Evolutionary conservation across 2,888 invertebrate species (phyloP), one percentile per base, ranked within the genome.

Genomic region (Caenorhabditis sp.): DNA sequence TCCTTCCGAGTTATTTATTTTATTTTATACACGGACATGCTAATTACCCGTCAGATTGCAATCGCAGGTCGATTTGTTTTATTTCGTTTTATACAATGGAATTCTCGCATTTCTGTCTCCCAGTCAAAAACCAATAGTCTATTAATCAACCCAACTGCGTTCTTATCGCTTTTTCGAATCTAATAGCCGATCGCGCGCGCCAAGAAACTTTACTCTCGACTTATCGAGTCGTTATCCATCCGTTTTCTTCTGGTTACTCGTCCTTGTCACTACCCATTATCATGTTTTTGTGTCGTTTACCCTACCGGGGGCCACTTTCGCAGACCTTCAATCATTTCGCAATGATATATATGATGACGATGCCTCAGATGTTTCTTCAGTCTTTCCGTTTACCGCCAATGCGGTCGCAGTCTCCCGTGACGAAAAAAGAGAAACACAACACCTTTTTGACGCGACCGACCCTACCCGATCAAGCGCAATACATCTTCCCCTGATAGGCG

Each of bases 261-360:
- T 70, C 70, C 70, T 70, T 70, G 70, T 70, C 70, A 70, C 70
- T 59, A 59, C 46, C 35, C 53, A 70, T 70, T 70, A 70, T 70
- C 70, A 70, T 70, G 59, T 59, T 70, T 56, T 70, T 59, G 15
- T 46, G 45, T 15, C 37, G 39, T 62, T 41, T 62, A 48, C 30
- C 20, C 41, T 52, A 39, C 55, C 56, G 53, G 35, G 30, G 30
- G 22, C 48, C 48, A 30, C 41, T 66, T 50, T 59, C 41, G 59
- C 58, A 70, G 58, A 24, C 59, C 59, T 70, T 70, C 70, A 70
- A 70, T 70, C 70, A 70, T 70, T 22, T 53, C 37, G 8, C 20
- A 46, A 59, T 59, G 59, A 70, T 70, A 70, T 70, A 70, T 70
- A 70, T 50, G n/a, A n/a, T n/a, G n/a, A n/a, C n/a, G n/a, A n/a